Percentiles rank a stretch among this genome's conserved stretches.
Conservation (phyloP, 2,888 invertebrate species). For the Penaeus monodon region DNA sequence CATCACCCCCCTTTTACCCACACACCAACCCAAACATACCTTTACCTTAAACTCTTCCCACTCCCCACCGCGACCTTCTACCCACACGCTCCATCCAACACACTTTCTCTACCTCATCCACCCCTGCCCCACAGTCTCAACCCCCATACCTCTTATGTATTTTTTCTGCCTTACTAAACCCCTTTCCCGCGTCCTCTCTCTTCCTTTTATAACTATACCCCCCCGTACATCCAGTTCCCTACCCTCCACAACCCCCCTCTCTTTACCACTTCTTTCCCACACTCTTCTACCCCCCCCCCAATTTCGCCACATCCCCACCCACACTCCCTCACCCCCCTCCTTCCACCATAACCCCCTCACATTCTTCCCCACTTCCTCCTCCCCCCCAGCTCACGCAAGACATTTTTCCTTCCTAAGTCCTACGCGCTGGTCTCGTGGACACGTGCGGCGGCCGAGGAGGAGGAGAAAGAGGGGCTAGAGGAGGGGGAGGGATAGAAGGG, state of each 20-base stretch:
- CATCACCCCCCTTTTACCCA: too few species aligned
- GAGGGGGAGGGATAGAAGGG: neutral
- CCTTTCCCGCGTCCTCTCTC: neutral
- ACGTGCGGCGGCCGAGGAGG: neutral
- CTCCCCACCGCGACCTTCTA: neutral
- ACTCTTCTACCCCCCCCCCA: too few species aligned
- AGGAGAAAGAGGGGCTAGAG: neutral
- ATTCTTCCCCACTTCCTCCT: neutral
- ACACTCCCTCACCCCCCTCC: neutral
- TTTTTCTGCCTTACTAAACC: neutral
- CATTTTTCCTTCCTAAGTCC: too few species aligned
- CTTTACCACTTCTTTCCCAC: too few species aligned
- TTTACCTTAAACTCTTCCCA: too few species aligned
- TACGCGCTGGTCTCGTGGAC: too few species aligned
- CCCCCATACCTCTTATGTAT: neutral
- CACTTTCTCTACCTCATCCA: neutral
- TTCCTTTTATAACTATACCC: too few species aligned
- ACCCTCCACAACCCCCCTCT: too few species aligned
- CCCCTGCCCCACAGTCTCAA: neutral
- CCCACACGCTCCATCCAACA: neutral
- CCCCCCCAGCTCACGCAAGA: neutral
- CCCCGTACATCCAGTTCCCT: too few species aligned
- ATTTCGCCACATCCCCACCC: too few species aligned
- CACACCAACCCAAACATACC: too few species aligned
- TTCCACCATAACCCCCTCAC: neutral